Evolutionary conservation across 2,888 invertebrate species (phyloP).

Genomic region (Thera britannica): DNA sequence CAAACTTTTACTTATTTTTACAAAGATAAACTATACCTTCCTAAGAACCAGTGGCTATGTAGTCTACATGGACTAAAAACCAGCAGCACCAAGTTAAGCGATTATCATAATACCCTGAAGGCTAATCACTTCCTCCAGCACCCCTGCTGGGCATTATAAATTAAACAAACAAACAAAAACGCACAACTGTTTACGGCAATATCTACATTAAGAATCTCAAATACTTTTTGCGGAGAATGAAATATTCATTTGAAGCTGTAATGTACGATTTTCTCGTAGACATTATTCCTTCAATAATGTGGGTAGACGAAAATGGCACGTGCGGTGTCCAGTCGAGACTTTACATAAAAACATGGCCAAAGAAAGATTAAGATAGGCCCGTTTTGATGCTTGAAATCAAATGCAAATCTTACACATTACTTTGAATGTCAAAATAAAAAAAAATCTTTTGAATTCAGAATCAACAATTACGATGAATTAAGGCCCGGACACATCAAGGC

Average conservation of each 20-base stretch:
- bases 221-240: conserved; percentile 47
- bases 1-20: too few species aligned
- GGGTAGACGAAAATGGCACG: conserved; percentile 48
- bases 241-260: conserved; percentile 53
- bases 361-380: too few species aligned
- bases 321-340: conserved; percentile 27
- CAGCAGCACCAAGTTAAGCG: conserved; percentile 12
- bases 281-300: neutral
- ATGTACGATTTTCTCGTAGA: conserved; percentile 53
- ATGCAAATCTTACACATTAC: too few species aligned
- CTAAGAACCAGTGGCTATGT: neutral
- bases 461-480: too few species aligned
- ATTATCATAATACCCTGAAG: conserved; percentile 18
- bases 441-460: too few species aligned
- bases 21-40: neutral
- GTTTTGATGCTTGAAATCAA: too few species aligned
- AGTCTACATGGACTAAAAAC: conserved; percentile 14
- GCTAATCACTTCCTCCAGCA: conserved; percentile 16
- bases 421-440: too few species aligned
- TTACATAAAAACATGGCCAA: too few species aligned
- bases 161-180: conserved; percentile 30
- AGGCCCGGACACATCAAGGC: too few species aligned
- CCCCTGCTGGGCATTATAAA: conserved; percentile 26
- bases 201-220: conserved; percentile 48
- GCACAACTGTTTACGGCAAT: conserved; percentile 41